phyloP scores from a whole-genome alignment of 2,797 vertebrate genomes.

The Amphiprion clarkii region DNA sequence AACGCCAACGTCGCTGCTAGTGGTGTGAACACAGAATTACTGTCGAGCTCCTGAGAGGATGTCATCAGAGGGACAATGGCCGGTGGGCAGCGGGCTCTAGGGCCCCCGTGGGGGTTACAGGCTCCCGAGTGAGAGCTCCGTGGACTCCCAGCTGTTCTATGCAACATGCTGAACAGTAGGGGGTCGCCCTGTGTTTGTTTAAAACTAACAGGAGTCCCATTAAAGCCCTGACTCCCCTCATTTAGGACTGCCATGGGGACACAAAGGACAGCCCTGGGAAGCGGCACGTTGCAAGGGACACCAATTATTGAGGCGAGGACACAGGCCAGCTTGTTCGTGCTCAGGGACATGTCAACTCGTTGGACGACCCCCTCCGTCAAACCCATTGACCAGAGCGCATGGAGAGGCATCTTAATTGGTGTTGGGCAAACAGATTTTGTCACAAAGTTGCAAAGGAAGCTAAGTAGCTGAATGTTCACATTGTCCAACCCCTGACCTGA shows the following conservation, averaged over 20 bases:
- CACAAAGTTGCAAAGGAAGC: slow-evolving; percentile 91
- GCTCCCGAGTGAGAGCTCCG: slow-evolving; percentile 62
- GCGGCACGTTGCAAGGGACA: slow-evolving; percentile 89
- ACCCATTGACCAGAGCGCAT: slow-evolving; percentile 85
- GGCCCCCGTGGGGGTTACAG: slow-evolving; percentile 56
- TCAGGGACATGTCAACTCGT: slow-evolving; percentile 88
- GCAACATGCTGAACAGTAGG: slow-evolving; percentile 87
- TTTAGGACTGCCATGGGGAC: slow-evolving; percentile 87
- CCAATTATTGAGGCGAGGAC: slow-evolving; percentile 87
- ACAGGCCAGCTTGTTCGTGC: slow-evolving; percentile 87
- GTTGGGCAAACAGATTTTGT: slow-evolving; percentile 92
- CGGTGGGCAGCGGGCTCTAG: slow-evolving; percentile 56
- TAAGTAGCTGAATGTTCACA: slow-evolving; percentile 92
- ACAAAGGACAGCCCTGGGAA: slow-evolving; percentile 88
- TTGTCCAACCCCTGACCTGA: slow-evolving; percentile 90
- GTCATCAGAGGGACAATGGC: slow-evolving; percentile 62
- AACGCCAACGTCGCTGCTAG: slow-evolving; percentile 34
- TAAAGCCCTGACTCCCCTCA: slow-evolving; percentile 88
- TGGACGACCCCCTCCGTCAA: slow-evolving; percentile 88
- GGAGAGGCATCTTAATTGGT: slow-evolving; percentile 90
- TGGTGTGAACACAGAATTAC: slow-evolving; percentile 50
- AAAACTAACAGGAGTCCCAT: slow-evolving; percentile 88
- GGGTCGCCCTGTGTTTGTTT: slow-evolving; percentile 88
- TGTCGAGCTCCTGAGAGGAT: slow-evolving; percentile 55
- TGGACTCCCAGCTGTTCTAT: slow-evolving; percentile 84